Evolutionary conservation across 2,113 vertebrate genomes (phyloP).

Genomic region (Nannospalax galili): DNA sequence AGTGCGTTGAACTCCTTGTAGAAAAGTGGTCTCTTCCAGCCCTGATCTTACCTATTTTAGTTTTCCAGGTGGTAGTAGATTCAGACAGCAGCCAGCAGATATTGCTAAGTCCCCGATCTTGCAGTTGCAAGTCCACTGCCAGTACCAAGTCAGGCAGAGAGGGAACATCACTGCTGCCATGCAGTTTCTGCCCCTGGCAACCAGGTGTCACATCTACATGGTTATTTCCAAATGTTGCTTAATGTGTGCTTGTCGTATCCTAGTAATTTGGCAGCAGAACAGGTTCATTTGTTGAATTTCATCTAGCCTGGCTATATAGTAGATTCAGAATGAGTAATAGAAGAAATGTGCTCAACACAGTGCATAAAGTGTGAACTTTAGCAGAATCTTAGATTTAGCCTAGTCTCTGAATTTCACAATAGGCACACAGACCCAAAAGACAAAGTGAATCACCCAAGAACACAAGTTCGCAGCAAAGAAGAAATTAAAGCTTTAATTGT

Average conservation of each 20-base stretch:
- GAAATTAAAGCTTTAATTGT: not conserved
- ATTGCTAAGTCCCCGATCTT: not conserved
- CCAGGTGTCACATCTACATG: not conserved
- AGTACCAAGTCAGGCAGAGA: not conserved
- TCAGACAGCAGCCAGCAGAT: not conserved
- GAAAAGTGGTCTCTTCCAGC: not conserved
- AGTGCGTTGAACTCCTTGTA: not conserved
- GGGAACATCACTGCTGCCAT: not conserved
- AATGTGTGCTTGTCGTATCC: not conserved
- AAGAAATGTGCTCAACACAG: not conserved
- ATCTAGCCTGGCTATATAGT: not conserved
- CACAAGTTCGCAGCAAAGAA: not conserved
- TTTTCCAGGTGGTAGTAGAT: not conserved
- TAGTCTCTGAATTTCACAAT: not conserved
- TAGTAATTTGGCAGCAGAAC: constrained; percentile 11
- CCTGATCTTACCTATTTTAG: not conserved
- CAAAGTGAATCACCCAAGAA: not conserved
- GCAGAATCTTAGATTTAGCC: not conserved
- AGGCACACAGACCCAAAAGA: constrained; percentile 2
- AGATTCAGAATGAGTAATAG: constrained; percentile 27
- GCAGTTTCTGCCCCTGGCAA: not conserved
- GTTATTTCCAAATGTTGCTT: not conserved
- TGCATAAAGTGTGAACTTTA: not conserved
- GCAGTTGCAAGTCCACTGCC: not conserved
- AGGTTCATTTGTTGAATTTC: not conserved